Conservation (phyloP, 2,888 invertebrate genomes). For the Cosmia pyralina region DNA sequence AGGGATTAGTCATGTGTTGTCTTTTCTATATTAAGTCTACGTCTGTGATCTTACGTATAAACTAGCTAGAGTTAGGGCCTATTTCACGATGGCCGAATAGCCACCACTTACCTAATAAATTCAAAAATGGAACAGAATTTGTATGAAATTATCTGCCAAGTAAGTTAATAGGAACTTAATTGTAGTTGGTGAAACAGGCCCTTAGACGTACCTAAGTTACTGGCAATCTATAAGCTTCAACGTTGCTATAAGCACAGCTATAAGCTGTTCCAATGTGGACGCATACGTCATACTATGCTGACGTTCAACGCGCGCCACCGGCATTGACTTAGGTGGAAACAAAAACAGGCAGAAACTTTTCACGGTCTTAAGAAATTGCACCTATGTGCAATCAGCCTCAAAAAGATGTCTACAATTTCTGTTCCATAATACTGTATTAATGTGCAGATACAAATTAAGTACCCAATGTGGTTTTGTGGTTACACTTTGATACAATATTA, state of each 20-base stretch:
- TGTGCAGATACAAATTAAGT: not conserved
- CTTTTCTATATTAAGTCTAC: not conserved
- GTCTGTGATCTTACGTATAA: not conserved
- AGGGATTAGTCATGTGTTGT: not conserved
- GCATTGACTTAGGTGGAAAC: not conserved
- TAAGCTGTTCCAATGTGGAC: not conserved
- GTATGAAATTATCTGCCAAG: too few species aligned
- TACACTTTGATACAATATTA: too few species aligned
- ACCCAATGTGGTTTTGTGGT: not conserved
- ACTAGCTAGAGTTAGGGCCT: not conserved
- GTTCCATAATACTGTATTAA: not conserved
- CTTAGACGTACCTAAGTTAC: not conserved
- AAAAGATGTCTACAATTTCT: not conserved
- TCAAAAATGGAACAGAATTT: too few species aligned
- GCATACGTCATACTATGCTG: not conserved
- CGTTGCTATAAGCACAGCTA: not conserved
- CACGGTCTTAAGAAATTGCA: not conserved
- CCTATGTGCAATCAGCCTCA: not conserved
- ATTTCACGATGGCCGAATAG: too few species aligned
- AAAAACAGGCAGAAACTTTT: slow-evolving; percentile 8
- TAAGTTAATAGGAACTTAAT: too few species aligned
- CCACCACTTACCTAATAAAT: too few species aligned
- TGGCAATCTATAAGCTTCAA: not conserved
- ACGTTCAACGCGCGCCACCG: not conserved
- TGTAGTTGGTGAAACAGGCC: too few species aligned